phyloP scores from a whole-genome alignment of 37 sponge, comb jelly and placozoan species.

The Eunapius fragilis region DNA sequence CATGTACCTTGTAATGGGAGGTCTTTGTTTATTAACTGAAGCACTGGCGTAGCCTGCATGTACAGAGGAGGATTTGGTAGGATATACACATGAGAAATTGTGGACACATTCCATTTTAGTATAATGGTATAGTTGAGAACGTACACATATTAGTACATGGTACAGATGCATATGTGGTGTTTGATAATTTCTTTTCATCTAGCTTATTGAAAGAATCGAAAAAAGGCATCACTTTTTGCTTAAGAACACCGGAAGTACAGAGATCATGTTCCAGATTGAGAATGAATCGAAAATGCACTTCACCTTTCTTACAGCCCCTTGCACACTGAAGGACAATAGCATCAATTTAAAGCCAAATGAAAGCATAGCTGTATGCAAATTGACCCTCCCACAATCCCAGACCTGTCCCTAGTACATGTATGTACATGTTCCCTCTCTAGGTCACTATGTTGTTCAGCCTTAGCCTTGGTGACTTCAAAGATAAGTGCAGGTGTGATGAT shows the following conservation, averaged over 20 bases:
- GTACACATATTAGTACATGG: no score
- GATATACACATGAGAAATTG: no score
- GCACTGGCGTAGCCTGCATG: no score
- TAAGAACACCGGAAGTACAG: constrained; percentile 16
- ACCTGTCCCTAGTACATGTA: no score
- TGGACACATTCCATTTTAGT: no score
- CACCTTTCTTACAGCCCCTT: not conserved
- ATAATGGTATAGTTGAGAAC: no score
- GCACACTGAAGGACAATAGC: not conserved
- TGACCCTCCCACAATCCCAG: not conserved
- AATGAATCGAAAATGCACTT: constrained; percentile 10
- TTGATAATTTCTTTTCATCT: no score
- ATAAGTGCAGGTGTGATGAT: not conserved
- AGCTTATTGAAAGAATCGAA: not conserved
- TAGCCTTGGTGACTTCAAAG: not conserved
- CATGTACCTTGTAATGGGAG: not conserved
- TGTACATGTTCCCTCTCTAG: not conserved
- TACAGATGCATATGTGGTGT: no score
- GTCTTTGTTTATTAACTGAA: not conserved
- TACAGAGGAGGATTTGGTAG: no score
- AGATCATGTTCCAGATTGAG: constrained; percentile 9
- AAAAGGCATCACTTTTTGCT: constrained; percentile 34
- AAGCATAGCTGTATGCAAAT: not conserved
- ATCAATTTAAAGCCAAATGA: not conserved
- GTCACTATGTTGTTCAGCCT: not conserved